These are phyloP conservation scores for Crenichthys baileyi DNA, from an alignment of 2,797 vertebrate genomes.

Conservation along the genomic window DNA sequence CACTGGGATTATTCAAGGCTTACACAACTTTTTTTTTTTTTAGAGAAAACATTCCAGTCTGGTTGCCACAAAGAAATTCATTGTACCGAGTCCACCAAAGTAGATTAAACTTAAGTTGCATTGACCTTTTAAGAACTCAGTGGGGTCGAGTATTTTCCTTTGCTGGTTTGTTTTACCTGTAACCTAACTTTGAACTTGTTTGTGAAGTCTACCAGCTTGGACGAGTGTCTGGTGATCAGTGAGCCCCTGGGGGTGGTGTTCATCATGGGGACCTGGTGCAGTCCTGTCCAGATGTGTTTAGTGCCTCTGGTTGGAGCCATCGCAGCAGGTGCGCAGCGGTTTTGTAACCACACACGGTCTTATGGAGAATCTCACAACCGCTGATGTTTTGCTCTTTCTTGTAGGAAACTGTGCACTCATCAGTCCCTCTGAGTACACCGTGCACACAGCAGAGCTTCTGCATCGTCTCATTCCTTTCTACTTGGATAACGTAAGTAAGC, in stretches of 20 bases:
- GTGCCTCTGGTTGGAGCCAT: slow-evolving; percentile 82
- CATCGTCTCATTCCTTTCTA: slow-evolving; percentile 79
- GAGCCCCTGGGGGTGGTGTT: slow-evolving; percentile 83
- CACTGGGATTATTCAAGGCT: slow-evolving; percentile 38
- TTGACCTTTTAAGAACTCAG: slow-evolving; percentile 32
- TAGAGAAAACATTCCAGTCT: slow-evolving; percentile 36
- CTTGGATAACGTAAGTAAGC: slow-evolving; percentile 79
- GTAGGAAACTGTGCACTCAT: slow-evolving; percentile 82
- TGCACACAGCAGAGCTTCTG: slow-evolving; percentile 78
- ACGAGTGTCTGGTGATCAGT: slow-evolving; percentile 78
- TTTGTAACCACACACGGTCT: neutral
- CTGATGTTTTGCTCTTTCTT: slow-evolving; percentile 19
- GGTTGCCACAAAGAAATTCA: slow-evolving; percentile 58
- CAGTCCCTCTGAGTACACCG: slow-evolving; percentile 72
- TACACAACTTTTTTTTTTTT: slow-evolving; percentile 15
- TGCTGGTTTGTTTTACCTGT: slow-evolving; percentile 13
- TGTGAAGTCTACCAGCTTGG: slow-evolving; percentile 75
- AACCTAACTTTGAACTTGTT: slow-evolving; percentile 30
- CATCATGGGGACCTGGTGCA: slow-evolving; percentile 79
- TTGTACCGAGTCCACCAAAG: slow-evolving; percentile 63
- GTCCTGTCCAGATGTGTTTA: slow-evolving; percentile 79
- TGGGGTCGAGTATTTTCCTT: slow-evolving; percentile 4
- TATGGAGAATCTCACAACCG: neutral
- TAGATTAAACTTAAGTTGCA: slow-evolving; percentile 64
- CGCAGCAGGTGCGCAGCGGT: slow-evolving; percentile 74